A percentile compares a stretch with the other conserved stretches of the same genome.
phyloP scores from a whole-genome alignment of 2,113 vertebrate genomes.

The Hystrix cristata region DNA sequence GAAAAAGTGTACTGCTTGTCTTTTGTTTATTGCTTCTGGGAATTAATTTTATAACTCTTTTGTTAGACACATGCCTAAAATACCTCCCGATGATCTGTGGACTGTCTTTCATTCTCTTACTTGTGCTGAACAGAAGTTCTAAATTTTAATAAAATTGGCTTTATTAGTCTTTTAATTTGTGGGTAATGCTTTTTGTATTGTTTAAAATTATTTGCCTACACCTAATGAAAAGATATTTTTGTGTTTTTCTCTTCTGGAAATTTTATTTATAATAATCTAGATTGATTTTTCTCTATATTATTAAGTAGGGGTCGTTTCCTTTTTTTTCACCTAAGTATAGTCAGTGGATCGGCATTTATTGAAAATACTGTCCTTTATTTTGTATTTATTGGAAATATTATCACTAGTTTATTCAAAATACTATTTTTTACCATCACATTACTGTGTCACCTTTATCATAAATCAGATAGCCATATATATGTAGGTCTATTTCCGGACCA shows the following conservation, averaged over 20 bases:
- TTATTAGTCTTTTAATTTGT: not conserved
- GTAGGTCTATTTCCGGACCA: not conserved
- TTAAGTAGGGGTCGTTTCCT: not conserved
- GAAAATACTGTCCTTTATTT: not conserved
- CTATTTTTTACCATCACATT: not conserved
- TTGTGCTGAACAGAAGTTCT: conserved; percentile 9
- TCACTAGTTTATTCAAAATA: not conserved
- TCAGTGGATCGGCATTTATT: not conserved
- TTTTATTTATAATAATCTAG: not conserved
- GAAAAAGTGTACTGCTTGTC: not conserved
- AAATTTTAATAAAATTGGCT: not conserved
- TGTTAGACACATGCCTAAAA: not conserved
- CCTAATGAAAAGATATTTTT: not conserved
- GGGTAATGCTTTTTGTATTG: not conserved
- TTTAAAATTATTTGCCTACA: not conserved
- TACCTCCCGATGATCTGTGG: not conserved
- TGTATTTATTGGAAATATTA: not conserved
- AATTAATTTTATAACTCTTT: not conserved
- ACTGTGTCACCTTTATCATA: not conserved
- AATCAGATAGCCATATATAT: not conserved
- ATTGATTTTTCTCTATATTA: not conserved
- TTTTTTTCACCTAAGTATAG: not conserved
- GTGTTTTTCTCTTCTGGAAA: not conserved
- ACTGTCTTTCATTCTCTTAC: not conserved
- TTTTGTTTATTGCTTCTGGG: conserved; percentile 38